Percentiles rank a stretch among this genome's conserved stretches.
Evolutionary conservation across 2,888 invertebrate genomes (phyloP).

Genomic region (Disparrhopalites patrizii): DNA sequence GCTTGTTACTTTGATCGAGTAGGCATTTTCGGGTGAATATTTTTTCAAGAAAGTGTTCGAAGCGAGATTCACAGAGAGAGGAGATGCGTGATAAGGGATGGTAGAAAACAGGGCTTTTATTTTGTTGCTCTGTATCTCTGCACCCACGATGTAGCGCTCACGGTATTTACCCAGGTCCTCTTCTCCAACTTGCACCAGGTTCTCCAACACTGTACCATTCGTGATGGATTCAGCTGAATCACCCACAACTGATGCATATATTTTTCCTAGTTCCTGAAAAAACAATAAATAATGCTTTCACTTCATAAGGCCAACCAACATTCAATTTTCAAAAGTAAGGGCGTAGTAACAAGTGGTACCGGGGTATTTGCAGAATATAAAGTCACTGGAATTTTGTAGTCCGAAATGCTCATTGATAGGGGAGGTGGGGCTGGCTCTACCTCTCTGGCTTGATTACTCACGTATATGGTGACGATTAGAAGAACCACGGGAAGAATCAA

Average conservation of each 20-base stretch:
- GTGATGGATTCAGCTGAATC: constrained; percentile 24
- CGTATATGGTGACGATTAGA: constrained; percentile 38
- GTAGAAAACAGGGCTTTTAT: constrained; percentile 43
- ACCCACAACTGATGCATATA: constrained; percentile 32
- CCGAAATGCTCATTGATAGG: constrained; percentile 33
- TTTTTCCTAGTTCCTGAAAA: constrained; percentile 27
- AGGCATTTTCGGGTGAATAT: constrained; percentile 21
- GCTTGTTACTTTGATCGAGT: constrained; percentile 36
- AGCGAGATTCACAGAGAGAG: constrained; percentile 40
- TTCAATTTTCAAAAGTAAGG: background rate
- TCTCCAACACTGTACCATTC: constrained; percentile 19
- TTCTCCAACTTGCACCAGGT: constrained; percentile 24
- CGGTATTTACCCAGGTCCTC: constrained; percentile 38
- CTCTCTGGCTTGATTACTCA: constrained; percentile 35
- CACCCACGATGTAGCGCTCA: constrained; percentile 41
- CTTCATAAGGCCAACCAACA: background rate
- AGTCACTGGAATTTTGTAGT: constrained; percentile 39
- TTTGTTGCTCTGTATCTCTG: constrained; percentile 30
- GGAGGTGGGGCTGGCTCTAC: constrained; percentile 29
- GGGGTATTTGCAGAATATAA: constrained; percentile 31
- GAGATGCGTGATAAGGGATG: constrained; percentile 41
- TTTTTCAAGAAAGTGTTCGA: constrained; percentile 38
- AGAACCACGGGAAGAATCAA: constrained; percentile 41
- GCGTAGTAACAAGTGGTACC: constrained; percentile 12
- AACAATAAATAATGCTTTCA: background rate